Percentiles rank a stretch among this genome's conserved stretches.
phyloP scores from a whole-genome alignment of 1,140 invertebrate genomes.

The Mizuhopecten yessoensis region DNA sequence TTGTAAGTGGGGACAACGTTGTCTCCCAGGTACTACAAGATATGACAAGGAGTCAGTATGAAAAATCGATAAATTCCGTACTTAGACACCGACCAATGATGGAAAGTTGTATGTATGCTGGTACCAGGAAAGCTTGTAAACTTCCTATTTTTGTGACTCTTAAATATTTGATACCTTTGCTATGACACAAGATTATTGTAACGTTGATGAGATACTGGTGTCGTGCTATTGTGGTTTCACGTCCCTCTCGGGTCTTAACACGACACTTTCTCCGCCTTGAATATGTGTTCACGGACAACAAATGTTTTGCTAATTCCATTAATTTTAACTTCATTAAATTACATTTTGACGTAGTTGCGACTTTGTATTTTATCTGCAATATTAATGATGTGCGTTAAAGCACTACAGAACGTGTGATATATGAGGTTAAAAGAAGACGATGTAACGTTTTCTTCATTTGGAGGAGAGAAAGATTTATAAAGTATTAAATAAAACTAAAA shows the following conservation, averaged over 20 bases:
- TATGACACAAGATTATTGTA: neutral
- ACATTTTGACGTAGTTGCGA: neutral
- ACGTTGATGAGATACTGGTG: neutral
- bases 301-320: neutral
- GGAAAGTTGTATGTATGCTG: neutral
- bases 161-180: neutral
- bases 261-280: neutral
- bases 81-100: neutral
- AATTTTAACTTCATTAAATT: neutral
- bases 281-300: neutral
- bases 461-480: no score
- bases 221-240: neutral
- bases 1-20: neutral
- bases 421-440: no score
- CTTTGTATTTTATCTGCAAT: neutral
- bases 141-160: neutral
- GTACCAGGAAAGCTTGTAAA: neutral
- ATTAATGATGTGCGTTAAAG: no score
- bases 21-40: neutral
- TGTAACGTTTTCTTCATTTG: no score
- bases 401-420: no score
- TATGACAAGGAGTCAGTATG: neutral
- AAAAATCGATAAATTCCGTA: neutral
- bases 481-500: no score
- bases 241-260: no score